Evolutionary conservation across 2,797 vertebrate genomes (phyloP).

Genomic region (Anabacerthia variegaticeps): DNA sequence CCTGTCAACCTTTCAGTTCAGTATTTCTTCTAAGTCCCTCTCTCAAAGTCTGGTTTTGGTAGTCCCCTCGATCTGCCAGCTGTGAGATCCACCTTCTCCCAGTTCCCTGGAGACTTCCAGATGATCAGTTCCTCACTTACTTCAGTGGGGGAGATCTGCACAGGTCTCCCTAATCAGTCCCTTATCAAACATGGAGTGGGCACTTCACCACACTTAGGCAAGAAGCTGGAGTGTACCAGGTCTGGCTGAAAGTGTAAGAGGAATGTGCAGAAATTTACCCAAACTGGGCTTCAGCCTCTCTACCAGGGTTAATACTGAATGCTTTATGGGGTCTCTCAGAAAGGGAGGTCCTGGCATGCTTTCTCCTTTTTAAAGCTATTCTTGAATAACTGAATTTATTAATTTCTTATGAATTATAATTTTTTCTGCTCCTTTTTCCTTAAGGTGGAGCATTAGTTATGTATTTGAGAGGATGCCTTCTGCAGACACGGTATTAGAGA

Average conservation of each 20-base stretch:
- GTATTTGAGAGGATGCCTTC: constrained; percentile 62
- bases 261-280: background rate
- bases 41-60: background rate
- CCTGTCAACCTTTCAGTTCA: background rate
- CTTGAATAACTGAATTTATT: background rate
- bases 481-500: constrained; percentile 56
- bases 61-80: background rate
- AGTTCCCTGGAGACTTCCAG: background rate
- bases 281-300: background rate
- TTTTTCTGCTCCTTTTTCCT: constrained; percentile 12
- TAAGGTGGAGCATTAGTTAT: constrained; percentile 56
- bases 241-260: background rate
- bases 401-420: constrained; percentile 38
- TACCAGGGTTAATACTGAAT: background rate
- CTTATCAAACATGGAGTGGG: background rate
- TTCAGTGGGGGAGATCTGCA: background rate
- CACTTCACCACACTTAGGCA: background rate
- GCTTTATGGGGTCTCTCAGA: background rate
- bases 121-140: background rate
- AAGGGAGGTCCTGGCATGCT: background rate
- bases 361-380: background rate
- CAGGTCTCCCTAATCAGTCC: background rate
- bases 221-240: background rate
- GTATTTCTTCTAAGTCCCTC: background rate
- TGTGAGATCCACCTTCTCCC: background rate